Percentiles rank a stretch among this genome's conserved stretches.
phyloP scores from a whole-genome alignment of 2,797 vertebrate genomes.

The Gallinago solitaria region DNA sequence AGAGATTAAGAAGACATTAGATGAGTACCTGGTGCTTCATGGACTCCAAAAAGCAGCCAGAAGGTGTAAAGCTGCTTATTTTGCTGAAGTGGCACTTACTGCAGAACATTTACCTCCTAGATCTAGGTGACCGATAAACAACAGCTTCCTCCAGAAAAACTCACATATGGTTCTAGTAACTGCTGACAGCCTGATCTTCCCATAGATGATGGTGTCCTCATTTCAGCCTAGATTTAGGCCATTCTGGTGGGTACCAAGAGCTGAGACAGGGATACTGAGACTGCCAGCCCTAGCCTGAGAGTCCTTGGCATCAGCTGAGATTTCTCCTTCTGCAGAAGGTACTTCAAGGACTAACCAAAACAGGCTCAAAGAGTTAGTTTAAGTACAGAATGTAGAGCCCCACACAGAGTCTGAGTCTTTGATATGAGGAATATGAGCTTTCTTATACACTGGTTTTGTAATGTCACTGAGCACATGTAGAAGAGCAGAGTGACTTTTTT shows the following conservation, averaged over 20 bases:
- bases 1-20: background rate
- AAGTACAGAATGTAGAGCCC: background rate
- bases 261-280: background rate
- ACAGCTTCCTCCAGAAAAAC: background rate
- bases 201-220: rapidly evolving
- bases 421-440: rapidly evolving
- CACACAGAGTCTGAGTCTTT: background rate
- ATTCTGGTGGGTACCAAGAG: background rate
- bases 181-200: background rate
- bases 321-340: background rate
- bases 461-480: background rate
- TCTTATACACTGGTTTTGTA: background rate
- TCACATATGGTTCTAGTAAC: rapidly evolving
- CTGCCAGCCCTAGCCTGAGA: background rate
- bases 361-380: background rate
- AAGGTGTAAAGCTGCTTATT: background rate
- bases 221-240: background rate
- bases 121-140: background rate
- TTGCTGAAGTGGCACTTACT: background rate
- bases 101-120: background rate
- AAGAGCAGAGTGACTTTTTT: background rate
- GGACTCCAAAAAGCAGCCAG: background rate
- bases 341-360: background rate
- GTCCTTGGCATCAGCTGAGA: background rate
- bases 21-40: background rate